Conservation (phyloP, 1,140 invertebrate species). For the Achroia grisella region DNA sequence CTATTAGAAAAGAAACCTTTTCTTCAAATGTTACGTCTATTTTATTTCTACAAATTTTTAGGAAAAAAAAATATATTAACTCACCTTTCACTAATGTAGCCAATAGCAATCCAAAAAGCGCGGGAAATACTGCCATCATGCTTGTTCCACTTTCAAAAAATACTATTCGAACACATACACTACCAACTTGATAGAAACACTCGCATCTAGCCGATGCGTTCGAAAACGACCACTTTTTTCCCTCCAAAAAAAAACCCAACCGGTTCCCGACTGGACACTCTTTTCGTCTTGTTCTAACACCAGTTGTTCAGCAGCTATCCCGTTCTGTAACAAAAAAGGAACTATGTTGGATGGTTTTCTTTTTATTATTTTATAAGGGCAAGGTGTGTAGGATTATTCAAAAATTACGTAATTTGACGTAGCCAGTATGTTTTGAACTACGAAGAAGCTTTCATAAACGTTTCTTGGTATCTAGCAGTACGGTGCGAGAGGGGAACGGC, state of each 20-base stretch:
- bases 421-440: conserved; percentile 6
- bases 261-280: conserved; percentile 39
- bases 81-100: conserved; percentile 44
- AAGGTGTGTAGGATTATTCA: conserved; percentile 21
- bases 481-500: no score
- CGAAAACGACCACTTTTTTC: conserved; percentile 35
- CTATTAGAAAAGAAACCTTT: no score
- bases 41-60: no score
- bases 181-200: conserved; percentile 28
- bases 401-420: conserved; percentile 30
- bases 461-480: no score
- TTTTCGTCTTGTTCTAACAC: conserved; percentile 28
- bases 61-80: background rate
- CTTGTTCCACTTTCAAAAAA: conserved; percentile 20
- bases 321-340: conserved; percentile 51
- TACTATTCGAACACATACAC: conserved; percentile 26
- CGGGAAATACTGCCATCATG: conserved; percentile 55
- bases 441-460: no score
- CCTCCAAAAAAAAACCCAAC: conserved; percentile 31
- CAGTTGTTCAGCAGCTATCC: conserved; percentile 12
- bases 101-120: conserved; percentile 45
- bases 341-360: conserved; percentile 19
- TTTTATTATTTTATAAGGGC: conserved; percentile 26
- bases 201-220: conserved; percentile 44
- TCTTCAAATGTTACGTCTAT: no score